Evolutionary conservation across 53 echinoderm and acorn worm species (phyloP), one percentile per base, ranked within the genome.

Genomic region (Actinopyga echinites): DNA sequence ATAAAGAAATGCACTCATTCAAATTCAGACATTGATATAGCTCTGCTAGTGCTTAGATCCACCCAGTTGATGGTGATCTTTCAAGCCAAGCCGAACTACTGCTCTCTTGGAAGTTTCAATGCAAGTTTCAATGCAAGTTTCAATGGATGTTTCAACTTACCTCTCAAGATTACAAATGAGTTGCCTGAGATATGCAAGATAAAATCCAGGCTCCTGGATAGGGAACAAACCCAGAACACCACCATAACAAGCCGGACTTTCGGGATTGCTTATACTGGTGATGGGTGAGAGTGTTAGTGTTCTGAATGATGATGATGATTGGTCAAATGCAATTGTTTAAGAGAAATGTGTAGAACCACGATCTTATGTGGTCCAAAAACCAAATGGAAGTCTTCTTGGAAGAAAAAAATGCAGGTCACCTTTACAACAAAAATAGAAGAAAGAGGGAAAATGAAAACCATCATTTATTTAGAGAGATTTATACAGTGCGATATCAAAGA

Each of bases 71-170:
- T 53, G 24, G 29, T 52, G 24, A 75, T 25, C 45, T 53, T 25
- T 30, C 75, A 40, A 75, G 75, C 30, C 75, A 49, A 75, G 45
- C 53, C 11, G 75, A 75, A 30, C 75, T 75, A 53, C 28, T 75
- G 1, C 45, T 49, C 30, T 75, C 20, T 30, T 15, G 62, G 17
- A 61, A 6, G 3, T 61, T n/a, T n/a, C n/a, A n/a, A n/a, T n/a
- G n/a, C n/a, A n/a, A n/a, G n/a, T n/a, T n/a, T n/a, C n/a, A n/a
- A n/a, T n/a, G n/a, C n/a, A n/a, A n/a, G n/a, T n/a, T n/a, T n/a
- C n/a, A n/a, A n/a, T n/a, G n/a, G n/a, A n/a, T n/a, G n/a, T n/a
- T n/a, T n/a, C n/a, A n/a, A n/a, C 9, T 58, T 4, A 58, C 59
- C 4, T 25, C 3, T 8, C 26, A 58, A 58, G 4, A 58, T 58